A percentile compares a stretch with the other conserved stretches of the same genome.
phyloP scores from a whole-genome alignment of 2,797 vertebrate genomes.

The Tokudaia tokunoshimensis region DNA sequence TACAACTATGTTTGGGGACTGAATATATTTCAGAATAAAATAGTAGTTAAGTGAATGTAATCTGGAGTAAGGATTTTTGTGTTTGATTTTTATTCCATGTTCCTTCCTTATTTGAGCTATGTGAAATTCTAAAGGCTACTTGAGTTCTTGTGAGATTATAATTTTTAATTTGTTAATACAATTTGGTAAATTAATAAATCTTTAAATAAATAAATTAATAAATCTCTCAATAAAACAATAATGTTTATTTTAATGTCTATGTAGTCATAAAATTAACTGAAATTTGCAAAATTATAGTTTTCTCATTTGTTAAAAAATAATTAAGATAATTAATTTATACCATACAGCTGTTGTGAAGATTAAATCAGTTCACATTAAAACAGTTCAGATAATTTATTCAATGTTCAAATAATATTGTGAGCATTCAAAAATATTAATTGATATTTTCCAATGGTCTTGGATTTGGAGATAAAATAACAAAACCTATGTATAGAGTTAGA shows the following conservation, averaged over 20 bases:
- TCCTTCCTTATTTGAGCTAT: neutral
- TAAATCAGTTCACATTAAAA: neutral
- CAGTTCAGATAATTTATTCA: neutral
- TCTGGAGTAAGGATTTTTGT: neutral
- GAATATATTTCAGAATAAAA: neutral
- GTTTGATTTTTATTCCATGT: neutral
- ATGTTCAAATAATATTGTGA: neutral
- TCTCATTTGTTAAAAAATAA: neutral
- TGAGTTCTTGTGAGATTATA: neutral
- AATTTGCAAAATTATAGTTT: neutral
- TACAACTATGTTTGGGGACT: neutral
- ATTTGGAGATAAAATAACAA: neutral
- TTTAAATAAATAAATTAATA: neutral
- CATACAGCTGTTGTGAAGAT: neutral
- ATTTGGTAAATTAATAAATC: neutral
- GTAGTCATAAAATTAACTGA: neutral
- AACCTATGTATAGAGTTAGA: neutral
- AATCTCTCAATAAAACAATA: neutral
- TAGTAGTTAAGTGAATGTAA: neutral
- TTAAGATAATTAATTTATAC: neutral
- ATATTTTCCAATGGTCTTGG: neutral
- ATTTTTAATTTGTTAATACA: neutral
- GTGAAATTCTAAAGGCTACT: neutral
- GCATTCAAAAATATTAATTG: neutral
- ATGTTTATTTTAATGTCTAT: neutral